Base-by-base conservation (phyloP, 1,140 invertebrate genomes). In the Tetragnatha versicolor region DNA sequence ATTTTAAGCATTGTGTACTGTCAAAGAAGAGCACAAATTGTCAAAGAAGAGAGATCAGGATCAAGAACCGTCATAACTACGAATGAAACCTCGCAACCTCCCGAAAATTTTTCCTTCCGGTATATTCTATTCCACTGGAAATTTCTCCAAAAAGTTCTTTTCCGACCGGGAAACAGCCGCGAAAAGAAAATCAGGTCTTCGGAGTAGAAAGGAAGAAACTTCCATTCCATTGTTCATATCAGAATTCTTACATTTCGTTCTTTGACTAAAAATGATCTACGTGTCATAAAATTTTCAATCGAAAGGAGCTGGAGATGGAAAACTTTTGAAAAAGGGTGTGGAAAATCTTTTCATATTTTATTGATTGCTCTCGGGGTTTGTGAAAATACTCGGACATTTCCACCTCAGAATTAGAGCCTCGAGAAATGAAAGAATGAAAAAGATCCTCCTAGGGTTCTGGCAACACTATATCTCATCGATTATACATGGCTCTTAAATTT, bases 201-300 rank as follows among this genome's bases (percentile, higher is more conserved):
- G 5, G 53, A 9, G 33, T 31, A 31, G 33, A 58, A 58, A 58
- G 17, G 53, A 58, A 31, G 29, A 29, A 17, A 31, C 27, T 58
- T 58, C 31, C 35, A 58, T 33, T 58, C 29, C 55, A 58, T 58
- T 31, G 55, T 35, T 58, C 55, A 33, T n/a, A 58, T 55, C n/a
- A 22, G 5, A 33, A 58, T 58, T 58, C 55, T 58, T 58, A 58
- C 29, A 27, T 58, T 58, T n/a, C n/a, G n/a, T n/a, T 33, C 2
- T 1, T 17, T n/a, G 27, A 4, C 3, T 0, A 31, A 31, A 31
- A 33, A 58, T n/a, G 5, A n/a, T 33, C 31, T 58, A 58, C 14
- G 31, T 20, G 55, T 17, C 55, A 58, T 58, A 58, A 58, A 58
- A 35, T 58, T 58, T 58, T 31, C 17, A 58, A 58, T 58, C 55